Percentiles rank a stretch among this genome's conserved stretches.
Conservation (phyloP, 2,113 vertebrate species). For the Oryzias melastigma region DNA sequence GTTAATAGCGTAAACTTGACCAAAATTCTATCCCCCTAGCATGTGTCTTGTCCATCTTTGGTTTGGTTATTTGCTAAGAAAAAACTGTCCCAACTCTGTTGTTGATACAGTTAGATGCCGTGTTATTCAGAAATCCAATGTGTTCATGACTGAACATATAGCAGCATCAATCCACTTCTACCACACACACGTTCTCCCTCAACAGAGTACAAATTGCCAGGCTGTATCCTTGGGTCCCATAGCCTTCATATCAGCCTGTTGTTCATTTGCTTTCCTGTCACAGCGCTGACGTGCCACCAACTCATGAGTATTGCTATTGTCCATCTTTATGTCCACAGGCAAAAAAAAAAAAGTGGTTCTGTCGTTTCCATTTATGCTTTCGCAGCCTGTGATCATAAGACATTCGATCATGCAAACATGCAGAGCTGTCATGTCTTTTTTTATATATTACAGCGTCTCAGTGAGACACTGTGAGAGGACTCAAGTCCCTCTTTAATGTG, state of each 20-base stretch:
- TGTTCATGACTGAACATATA: neutral
- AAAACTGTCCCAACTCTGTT: neutral
- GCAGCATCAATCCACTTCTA: neutral
- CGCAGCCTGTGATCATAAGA: conserved; percentile 30
- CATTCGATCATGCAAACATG: conserved; percentile 17
- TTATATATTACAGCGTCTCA: conserved; percentile 42
- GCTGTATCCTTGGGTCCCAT: neutral
- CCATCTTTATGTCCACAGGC: conserved; percentile 10
- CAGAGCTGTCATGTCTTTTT: conserved; percentile 33
- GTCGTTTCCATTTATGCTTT: conserved; percentile 11
- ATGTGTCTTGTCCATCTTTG: conserved; percentile 3
- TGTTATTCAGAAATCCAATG: neutral
- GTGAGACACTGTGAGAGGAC: conserved; percentile 12
- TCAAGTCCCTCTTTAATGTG: conserved; percentile 40
- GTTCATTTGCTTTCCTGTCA: conserved; percentile 1
- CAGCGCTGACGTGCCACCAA: neutral
- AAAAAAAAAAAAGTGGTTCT: conserved; percentile 5
- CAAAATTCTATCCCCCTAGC: too few species aligned
- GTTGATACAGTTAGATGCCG: conserved; percentile 1
- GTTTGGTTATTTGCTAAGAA: conserved; percentile 1
- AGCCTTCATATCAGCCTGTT: conserved; percentile 1
- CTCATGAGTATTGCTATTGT: conserved; percentile 14
- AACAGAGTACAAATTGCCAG: conserved; percentile 7
- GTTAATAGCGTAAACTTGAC: too few species aligned
- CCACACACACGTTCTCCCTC: neutral